Conservation (phyloP, 2,888 invertebrate species). For the Pherbina coryleti region DNA sequence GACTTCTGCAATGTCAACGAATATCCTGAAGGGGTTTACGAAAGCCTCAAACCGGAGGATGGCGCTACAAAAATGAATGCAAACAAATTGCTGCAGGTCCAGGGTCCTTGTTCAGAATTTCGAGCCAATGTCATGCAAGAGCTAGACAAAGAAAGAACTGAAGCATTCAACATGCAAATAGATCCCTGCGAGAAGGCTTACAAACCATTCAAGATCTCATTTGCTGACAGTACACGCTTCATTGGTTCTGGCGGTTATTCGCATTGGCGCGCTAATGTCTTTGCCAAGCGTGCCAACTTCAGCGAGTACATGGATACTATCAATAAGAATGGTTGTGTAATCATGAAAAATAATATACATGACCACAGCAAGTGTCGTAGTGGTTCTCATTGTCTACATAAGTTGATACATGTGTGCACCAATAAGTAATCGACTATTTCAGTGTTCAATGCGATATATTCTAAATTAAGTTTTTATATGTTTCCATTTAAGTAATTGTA, state of each 20-base stretch:
- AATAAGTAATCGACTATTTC: conserved; percentile 30
- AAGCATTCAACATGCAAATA: conserved; percentile 43
- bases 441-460: neutral
- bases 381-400: conserved; percentile 62
- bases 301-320: conserved; percentile 68
- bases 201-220: conserved; percentile 61
- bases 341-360: conserved; percentile 64
- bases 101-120: conserved; percentile 60
- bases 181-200: conserved; percentile 58
- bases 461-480: neutral
- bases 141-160: conserved; percentile 50
- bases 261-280: conserved; percentile 58
- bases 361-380: conserved; percentile 62
- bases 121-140: conserved; percentile 59
- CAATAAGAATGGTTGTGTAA: conserved; percentile 65
- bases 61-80: conserved; percentile 53
- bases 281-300: conserved; percentile 57
- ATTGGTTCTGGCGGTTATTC: conserved; percentile 60
- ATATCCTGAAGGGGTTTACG: conserved; percentile 64
- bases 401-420: conserved; percentile 56
- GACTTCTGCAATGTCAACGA: conserved; percentile 70
- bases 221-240: conserved; percentile 58
- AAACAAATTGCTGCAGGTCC: conserved; percentile 51
- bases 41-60: conserved; percentile 56
- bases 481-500: conserved; percentile 6